Percentiles rank a stretch among this genome's conserved stretches.
Conservation (phyloP, 2,113 vertebrate species). For the Microcebus griseorufus region DNA sequence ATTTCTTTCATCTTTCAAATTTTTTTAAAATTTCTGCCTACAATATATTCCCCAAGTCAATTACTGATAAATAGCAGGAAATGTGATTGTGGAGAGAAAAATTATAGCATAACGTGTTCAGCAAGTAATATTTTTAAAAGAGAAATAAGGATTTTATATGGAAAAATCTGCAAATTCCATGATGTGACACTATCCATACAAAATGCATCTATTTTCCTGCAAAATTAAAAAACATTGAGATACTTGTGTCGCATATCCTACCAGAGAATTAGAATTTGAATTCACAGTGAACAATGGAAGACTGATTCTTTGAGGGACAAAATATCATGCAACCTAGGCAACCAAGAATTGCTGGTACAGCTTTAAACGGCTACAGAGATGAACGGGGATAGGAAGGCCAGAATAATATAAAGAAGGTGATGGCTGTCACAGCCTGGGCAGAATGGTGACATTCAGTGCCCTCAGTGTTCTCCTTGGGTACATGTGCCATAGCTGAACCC, state of each 20-base stretch:
- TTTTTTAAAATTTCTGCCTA: not conserved
- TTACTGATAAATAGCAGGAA: not conserved
- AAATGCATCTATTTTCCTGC: not conserved
- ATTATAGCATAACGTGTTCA: not conserved
- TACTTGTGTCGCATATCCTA: not conserved
- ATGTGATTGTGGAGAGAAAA: not conserved
- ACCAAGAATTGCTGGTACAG: not conserved
- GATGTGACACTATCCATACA: not conserved
- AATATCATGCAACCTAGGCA: not conserved
- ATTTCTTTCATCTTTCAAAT: not conserved
- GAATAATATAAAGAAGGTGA: not conserved
- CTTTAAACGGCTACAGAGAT: not conserved
- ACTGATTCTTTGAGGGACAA: not conserved
- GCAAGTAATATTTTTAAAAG: not conserved
- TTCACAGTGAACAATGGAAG: not conserved
- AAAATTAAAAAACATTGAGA: not conserved
- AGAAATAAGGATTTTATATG: not conserved
- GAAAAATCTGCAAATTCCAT: not conserved
- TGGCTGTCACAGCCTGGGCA: not conserved
- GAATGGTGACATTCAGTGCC: not conserved
- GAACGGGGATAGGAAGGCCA: too few species aligned
- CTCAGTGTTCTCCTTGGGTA: accelerated
- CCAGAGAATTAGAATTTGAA: not conserved
- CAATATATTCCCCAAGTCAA: not conserved
- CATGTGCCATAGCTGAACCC: not conserved